Percentiles rank a stretch among this genome's conserved stretches.
These are phyloP conservation scores for Mechanitis mazaeus DNA, from an alignment of 2,888 invertebrate species.

Conservation along the genomic window DNA sequence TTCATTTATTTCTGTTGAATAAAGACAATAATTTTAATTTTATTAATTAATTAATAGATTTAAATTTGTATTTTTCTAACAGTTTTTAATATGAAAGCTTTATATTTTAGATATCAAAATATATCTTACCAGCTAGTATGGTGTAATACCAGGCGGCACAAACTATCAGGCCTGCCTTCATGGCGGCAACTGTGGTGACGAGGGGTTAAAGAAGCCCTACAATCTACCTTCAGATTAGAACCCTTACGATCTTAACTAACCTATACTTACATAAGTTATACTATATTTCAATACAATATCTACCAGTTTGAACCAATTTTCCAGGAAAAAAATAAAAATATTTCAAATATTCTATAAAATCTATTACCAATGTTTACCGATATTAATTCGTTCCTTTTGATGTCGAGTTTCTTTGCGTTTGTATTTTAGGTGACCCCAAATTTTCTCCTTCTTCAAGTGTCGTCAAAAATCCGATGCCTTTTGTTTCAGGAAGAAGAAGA, in stretches of 20 bases:
- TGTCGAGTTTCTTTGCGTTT: constrained; percentile 38
- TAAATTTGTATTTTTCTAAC: neutral
- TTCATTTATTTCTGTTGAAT: no score
- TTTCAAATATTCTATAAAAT: no score
- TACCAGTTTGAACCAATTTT: no score
- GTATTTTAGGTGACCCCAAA: neutral
- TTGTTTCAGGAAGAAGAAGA: constrained; percentile 85
- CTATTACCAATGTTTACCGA: no score
- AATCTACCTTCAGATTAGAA: constrained; percentile 50
- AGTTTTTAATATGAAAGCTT: neutral
- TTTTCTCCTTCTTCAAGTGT: constrained; percentile 85
- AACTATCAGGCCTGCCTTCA: constrained; percentile 59
- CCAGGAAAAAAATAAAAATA: no score
- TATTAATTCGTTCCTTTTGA: constrained; percentile 3
- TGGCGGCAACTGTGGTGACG: constrained; percentile 47
- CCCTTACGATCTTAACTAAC: constrained; percentile 44
- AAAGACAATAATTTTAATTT: no score
- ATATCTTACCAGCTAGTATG: constrained; percentile 58
- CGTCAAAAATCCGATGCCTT: constrained; percentile 82
- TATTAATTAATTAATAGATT: neutral
- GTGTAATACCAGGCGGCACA: constrained; percentile 67
- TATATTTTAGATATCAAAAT: constrained; percentile 10
- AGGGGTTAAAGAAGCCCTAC: constrained; percentile 49
- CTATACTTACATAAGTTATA: constrained; percentile 47
- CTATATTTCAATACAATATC: neutral